Conservation (phyloP, 1,140 invertebrate species). For the Hycleus cichorii region DNA sequence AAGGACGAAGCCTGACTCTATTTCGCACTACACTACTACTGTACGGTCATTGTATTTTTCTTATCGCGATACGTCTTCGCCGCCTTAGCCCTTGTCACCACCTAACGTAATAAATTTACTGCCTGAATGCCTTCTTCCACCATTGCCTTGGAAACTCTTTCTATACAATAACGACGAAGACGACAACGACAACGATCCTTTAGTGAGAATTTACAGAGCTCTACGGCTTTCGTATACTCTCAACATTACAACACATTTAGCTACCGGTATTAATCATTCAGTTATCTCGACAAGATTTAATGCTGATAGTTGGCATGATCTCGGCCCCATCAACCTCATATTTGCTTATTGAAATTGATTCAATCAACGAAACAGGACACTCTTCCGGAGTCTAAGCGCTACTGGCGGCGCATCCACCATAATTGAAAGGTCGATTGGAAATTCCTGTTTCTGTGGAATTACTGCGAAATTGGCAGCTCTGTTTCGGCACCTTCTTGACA, state of each 20-base stretch:
- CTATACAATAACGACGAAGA: conserved; percentile 4
- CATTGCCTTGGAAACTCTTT: conserved; percentile 24
- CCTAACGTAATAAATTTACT: conserved; percentile 39
- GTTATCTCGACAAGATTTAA: background rate
- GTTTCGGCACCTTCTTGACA: too few species aligned
- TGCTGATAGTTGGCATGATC: too few species aligned
- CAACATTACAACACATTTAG: conserved; percentile 1
- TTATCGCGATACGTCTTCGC: conserved; percentile 35
- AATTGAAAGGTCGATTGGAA: too few species aligned
- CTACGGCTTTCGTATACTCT: background rate
- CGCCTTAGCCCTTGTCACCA: conserved; percentile 37
- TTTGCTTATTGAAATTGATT: too few species aligned
- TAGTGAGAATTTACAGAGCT: conserved; percentile 17
- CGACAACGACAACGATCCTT: conserved; percentile 7
- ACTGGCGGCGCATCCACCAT: too few species aligned
- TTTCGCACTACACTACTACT: conserved; percentile 11
- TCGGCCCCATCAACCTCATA: too few species aligned
- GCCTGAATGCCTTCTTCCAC: conserved; percentile 31
- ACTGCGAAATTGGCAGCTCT: too few species aligned
- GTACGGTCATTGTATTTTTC: conserved; percentile 35
- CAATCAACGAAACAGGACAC: too few species aligned
- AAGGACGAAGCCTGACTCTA: conserved; percentile 15
- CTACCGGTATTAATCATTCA: conserved; percentile 10
- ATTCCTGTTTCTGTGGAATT: too few species aligned
- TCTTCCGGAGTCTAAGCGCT: too few species aligned